These are phyloP conservation scores for Pontoporia blainvillei DNA, from an alignment of 2,113 vertebrate genomes.

Conservation along the genomic window DNA sequence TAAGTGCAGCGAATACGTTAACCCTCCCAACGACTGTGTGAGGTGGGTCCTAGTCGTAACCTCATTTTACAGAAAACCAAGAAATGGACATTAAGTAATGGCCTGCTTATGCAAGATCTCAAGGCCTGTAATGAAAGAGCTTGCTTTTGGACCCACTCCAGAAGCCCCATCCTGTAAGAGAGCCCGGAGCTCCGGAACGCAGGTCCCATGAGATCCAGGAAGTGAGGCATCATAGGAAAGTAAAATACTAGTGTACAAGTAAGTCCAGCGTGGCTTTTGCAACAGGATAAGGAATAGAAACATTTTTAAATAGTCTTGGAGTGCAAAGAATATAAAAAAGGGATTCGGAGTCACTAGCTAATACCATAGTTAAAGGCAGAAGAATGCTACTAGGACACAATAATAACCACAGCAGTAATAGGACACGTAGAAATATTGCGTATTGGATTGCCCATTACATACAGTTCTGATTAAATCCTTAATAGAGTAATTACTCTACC, in stretches of 20 bases:
- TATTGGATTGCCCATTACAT: background rate
- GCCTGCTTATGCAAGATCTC: background rate
- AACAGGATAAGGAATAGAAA: background rate
- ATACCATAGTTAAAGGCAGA: background rate
- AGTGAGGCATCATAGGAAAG: background rate
- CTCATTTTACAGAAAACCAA: background rate
- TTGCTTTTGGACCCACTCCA: background rate
- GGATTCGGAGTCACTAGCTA: background rate
- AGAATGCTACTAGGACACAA: background rate
- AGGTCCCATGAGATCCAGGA: background rate
- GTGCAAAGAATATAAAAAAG: background rate
- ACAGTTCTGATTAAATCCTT: background rate
- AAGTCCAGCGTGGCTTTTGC: background rate
- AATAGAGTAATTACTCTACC: background rate
- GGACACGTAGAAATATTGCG: background rate
- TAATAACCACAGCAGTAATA: background rate
- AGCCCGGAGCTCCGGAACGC: background rate
- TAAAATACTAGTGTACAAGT: background rate
- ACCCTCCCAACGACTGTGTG: accelerated
- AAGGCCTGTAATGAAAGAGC: background rate
- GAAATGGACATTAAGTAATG: accelerated
- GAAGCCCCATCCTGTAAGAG: background rate
- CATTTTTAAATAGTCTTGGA: background rate
- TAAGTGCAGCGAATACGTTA: accelerated
- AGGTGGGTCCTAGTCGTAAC: background rate